Percentiles rank a stretch among this genome's conserved stretches.
phyloP scores from a whole-genome alignment of 2,113 vertebrate genomes.

The Takifugu bimaculatus region DNA sequence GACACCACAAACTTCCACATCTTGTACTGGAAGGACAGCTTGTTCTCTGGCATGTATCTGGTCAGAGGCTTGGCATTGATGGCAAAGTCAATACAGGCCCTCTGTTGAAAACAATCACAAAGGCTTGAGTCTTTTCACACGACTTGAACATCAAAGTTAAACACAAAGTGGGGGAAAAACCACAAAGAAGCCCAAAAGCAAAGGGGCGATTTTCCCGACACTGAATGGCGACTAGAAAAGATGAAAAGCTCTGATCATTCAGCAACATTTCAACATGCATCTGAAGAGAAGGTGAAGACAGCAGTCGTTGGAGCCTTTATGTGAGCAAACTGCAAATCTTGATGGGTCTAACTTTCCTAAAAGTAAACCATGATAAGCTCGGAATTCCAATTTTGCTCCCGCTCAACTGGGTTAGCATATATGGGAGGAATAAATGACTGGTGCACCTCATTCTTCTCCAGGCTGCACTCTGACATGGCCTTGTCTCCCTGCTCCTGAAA shows the following conservation, averaged over 20 bases:
- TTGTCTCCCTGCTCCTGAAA: slow-evolving; percentile 99
- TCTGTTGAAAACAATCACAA: slow-evolving; percentile 69
- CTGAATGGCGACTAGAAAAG: slow-evolving; percentile 21
- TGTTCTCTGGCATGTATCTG: slow-evolving; percentile 95
- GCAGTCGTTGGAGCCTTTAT: neutral
- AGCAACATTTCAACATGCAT: slow-evolving; percentile 14
- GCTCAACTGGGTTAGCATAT: neutral
- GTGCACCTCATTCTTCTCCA: slow-evolving; percentile 96
- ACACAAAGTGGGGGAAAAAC: slow-evolving; percentile 2
- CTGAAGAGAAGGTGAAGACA: slow-evolving; percentile 30
- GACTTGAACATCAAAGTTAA: neutral
- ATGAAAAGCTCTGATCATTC: slow-evolving; percentile 25
- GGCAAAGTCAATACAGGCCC: slow-evolving; percentile 97
- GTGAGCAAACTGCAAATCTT: slow-evolving; percentile 12
- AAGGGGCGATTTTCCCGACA: slow-evolving; percentile 12
- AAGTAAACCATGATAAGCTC: slow-evolving; percentile 11
- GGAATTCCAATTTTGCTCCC: slow-evolving; percentile 6
- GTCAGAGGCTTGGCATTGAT: slow-evolving; percentile 96
- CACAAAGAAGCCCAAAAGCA: neutral
- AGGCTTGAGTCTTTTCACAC: neutral
- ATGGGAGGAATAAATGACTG: too few species aligned
- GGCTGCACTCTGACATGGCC: slow-evolving; percentile 97
- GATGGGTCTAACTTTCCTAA: slow-evolving; percentile 1
- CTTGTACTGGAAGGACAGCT: slow-evolving; percentile 95
- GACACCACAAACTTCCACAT: slow-evolving; percentile 98